Conservation (phyloP, 2,797 vertebrate species). For the Platyrinchus mystaceus region DNA sequence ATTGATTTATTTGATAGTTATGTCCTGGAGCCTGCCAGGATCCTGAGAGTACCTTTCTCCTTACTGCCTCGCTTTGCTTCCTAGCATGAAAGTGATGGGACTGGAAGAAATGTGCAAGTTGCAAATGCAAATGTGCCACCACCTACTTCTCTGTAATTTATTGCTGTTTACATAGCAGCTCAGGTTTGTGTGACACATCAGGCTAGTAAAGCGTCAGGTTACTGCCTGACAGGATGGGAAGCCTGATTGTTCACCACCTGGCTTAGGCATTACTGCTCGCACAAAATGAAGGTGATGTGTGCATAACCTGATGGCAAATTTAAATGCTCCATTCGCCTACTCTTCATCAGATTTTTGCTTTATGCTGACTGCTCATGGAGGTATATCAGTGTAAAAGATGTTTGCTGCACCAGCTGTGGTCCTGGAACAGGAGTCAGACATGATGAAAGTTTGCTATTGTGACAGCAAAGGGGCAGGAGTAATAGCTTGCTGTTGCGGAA, state of each 20-base stretch:
- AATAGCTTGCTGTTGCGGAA: not conserved
- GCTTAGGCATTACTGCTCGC: not conserved
- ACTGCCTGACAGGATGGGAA: not conserved
- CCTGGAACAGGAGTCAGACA: not conserved
- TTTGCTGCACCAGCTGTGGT: not conserved
- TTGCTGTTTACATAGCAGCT: slow-evolving; percentile 27
- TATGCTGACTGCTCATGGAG: not conserved
- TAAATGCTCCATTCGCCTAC: not conserved
- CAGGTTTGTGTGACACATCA: not conserved
- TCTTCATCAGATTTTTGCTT: not conserved
- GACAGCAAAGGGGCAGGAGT: not conserved
- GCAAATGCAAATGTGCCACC: not conserved
- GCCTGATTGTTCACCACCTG: not conserved
- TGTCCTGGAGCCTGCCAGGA: not conserved
- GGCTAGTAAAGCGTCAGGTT: not conserved
- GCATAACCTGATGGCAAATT: not conserved
- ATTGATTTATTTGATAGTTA: slow-evolving; percentile 34
- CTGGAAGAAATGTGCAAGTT: not conserved
- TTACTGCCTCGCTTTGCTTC: not conserved
- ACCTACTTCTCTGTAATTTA: slow-evolving; percentile 9
- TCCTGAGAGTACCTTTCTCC: not conserved
- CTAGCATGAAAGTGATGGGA: not conserved
- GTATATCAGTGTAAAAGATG: not conserved
- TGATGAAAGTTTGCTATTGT: not conserved
- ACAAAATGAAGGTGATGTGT: not conserved